These are phyloP conservation scores for Hylia prasina DNA, from an alignment of 2,113 vertebrate genomes.

Conservation along the genomic window DNA sequence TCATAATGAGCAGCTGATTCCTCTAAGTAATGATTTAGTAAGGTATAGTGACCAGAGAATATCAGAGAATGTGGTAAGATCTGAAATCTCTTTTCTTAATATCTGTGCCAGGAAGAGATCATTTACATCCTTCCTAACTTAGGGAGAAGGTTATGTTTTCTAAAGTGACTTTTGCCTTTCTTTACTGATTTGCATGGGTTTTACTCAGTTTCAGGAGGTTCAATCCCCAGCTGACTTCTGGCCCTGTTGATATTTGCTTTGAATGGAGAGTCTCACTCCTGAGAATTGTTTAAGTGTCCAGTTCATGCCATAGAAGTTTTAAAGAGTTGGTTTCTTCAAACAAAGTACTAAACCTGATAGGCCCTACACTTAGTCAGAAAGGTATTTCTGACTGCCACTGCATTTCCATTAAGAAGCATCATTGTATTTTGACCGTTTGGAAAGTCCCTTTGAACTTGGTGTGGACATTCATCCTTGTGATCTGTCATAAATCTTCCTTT, in stretches of 20 bases:
- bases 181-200: neutral
- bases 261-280: neutral
- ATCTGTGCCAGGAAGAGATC: neutral
- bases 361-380: neutral
- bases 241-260: neutral
- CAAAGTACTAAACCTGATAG: neutral
- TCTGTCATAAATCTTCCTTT: neutral
- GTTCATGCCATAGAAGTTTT: neutral
- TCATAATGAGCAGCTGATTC: neutral
- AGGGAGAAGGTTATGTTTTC: neutral
- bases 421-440: neutral
- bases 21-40: neutral
- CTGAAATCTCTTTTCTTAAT: neutral
- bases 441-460: neutral
- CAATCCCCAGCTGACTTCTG: neutral
- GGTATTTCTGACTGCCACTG: neutral
- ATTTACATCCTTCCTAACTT: neutral
- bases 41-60: neutral
- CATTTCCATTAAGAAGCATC: neutral
- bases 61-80: neutral
- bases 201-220: neutral
- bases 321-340: neutral
- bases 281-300: neutral
- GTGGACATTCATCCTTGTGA: neutral
- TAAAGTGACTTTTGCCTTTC: neutral